A percentile compares a stretch with the other conserved stretches of the same genome.
Conservation (phyloP, 1,140 invertebrate genomes). For the Rhyacophila brunnea region DNA sequence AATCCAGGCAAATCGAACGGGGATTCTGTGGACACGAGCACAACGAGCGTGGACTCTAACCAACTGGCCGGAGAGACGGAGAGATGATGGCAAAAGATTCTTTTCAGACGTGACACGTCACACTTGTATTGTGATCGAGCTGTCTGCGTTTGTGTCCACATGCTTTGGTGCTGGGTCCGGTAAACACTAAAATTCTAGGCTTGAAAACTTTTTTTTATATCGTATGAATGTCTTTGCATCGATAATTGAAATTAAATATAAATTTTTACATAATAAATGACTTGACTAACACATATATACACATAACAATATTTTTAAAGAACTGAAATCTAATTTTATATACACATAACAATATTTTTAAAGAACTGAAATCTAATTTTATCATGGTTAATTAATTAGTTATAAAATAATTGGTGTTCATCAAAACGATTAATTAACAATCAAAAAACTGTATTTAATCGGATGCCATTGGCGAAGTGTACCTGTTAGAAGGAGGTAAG, state of each 20-base stretch:
- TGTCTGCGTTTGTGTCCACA: background rate
- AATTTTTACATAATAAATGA: no score
- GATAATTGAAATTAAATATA: background rate
- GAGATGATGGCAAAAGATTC: conserved; percentile 31
- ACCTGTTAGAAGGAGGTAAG: no score
- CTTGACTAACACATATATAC: no score
- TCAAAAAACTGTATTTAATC: no score
- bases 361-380: no score
- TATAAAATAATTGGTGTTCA: no score
- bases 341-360: no score
- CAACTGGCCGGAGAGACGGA: conserved; percentile 29
- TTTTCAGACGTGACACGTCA: conserved; percentile 14
- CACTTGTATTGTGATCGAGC: conserved; percentile 13
- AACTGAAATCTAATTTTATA: no score
- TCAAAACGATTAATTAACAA: no score
- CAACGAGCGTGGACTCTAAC: conserved; percentile 32
- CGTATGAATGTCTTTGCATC: background rate
- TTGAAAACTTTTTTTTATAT: conserved; percentile 16
- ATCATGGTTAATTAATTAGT: no score
- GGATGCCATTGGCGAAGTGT: no score
- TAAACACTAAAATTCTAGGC: conserved; percentile 28
- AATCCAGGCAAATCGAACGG: conserved; percentile 27
- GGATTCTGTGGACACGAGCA: conserved; percentile 33
- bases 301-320: no score
- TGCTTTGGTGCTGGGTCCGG: conserved; percentile 28